Evolutionary conservation across 2,797 vertebrate genomes (phyloP), one percentile per base, ranked within the genome.

Genomic region (Pseudochaenichthys georgianus): DNA sequence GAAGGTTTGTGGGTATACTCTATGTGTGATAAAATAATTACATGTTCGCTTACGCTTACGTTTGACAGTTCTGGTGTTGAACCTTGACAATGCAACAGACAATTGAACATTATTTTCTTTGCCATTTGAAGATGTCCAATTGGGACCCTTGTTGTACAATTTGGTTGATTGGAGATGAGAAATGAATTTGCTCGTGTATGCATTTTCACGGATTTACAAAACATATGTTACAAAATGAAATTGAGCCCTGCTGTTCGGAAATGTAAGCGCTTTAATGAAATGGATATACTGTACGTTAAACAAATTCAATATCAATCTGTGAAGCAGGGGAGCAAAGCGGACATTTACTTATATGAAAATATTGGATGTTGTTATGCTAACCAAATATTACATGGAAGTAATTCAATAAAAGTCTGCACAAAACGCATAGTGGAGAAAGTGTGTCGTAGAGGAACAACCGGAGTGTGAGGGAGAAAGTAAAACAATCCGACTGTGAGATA

Each of bases 401-500:
- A 80, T 60, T 73, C 10, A 43, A 48, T 70, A 69, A 71, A 73
- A 71, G 8, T 45, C 23, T 6, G 31, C 59, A 61, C 59, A 65
- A 78, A 80, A 72, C 13, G 4, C 17, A 80, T 43, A 53, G 42
- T 79, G 28, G 19, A 10, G 64, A 70, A 84, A 68, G 34, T 60
- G 78, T 63, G 64, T 77, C 28, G 5, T 41, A 21, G 62, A 87
- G 23, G 62, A 87, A 81, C 77, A 76, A 78, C 53, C 42, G 63
- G 70, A 83, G 73, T 3, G 42, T 65, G 68, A 75, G 42, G 41
- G 12, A 77, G 75, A 52, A 78, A 69, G 73, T 81, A 77, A 86
- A 87, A 91, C 77, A 89, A 92, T 86, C 70, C n/a, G 78, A 81
- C 86, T 86, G 85, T 31, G 83, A 87, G 84, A 88, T 93, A 93